Percentiles rank a stretch among this genome's conserved stretches.
phyloP scores from a whole-genome alignment of 2,888 invertebrate species.

The Apodemia mormo region DNA sequence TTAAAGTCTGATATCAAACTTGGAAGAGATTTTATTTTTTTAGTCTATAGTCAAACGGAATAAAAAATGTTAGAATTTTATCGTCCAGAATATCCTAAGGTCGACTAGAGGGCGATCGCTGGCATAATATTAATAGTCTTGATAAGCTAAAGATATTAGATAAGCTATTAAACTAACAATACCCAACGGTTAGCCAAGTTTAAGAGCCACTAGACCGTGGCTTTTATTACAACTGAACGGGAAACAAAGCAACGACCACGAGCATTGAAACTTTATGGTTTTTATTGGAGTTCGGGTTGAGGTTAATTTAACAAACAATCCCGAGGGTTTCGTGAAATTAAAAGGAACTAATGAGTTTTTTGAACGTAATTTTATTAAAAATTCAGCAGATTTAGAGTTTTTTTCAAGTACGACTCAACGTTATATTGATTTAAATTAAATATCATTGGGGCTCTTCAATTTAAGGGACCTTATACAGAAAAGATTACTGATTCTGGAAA shows the following conservation, averaged over 20 bases:
- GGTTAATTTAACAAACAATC: slow-evolving; percentile 4
- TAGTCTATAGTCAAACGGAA: too few species aligned
- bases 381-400: background rate
- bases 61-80: too few species aligned
- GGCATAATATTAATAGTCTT: background rate
- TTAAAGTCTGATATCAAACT: too few species aligned
- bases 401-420: too few species aligned
- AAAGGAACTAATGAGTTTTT: slow-evolving; percentile 4
- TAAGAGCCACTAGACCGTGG: slow-evolving; percentile 10
- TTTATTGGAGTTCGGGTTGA: background rate
- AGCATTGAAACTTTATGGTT: slow-evolving; percentile 17
- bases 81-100: too few species aligned
- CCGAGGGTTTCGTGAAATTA: slow-evolving; percentile 1
- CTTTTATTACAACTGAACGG: slow-evolving; percentile 22
- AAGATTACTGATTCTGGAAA: too few species aligned
- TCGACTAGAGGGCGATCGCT: too few species aligned
- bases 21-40: too few species aligned
- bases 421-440: too few species aligned
- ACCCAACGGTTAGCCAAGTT: slow-evolving; percentile 13
- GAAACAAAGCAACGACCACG: slow-evolving; percentile 14
- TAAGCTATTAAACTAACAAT: slow-evolving; percentile 8
- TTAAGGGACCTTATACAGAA: too few species aligned
- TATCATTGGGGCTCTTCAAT: too few species aligned
- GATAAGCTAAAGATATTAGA: background rate
- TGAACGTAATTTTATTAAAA: background rate